Conservation (phyloP, 2,797 vertebrate species). For the Apodemus agrarius region DNA sequence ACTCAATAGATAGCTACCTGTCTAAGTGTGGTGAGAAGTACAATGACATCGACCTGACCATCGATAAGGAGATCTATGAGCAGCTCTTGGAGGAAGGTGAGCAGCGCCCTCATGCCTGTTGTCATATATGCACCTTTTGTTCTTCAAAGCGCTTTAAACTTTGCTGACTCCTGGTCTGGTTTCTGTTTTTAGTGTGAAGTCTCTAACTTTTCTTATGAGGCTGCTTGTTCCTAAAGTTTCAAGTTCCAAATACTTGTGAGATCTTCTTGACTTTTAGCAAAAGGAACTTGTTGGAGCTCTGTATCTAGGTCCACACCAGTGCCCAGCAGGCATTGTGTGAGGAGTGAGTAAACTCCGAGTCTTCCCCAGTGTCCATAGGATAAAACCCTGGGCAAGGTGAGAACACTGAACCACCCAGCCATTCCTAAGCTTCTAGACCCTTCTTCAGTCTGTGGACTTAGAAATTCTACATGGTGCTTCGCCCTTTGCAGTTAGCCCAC, state of each 20-base stretch:
- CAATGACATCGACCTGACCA: constrained; percentile 97
- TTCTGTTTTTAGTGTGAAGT: constrained; percentile 75
- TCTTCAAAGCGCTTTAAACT: constrained; percentile 49
- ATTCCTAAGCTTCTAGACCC: constrained; percentile 5
- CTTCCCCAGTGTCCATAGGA: constrained; percentile 11
- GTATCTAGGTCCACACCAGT: constrained; percentile 61
- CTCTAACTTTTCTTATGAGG: constrained; percentile 70
- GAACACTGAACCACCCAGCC: not conserved
- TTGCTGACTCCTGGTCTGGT: constrained; percentile 71
- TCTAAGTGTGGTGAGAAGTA: constrained; percentile 98
- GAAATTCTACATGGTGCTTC: not conserved
- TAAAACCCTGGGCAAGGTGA: constrained; percentile 4
- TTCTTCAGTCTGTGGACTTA: constrained; percentile 11
- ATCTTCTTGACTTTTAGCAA: constrained; percentile 73
- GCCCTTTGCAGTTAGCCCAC: not conserved
- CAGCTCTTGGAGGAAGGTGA: constrained; percentile 95
- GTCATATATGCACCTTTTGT: constrained; percentile 66
- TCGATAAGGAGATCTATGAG: constrained; percentile 95
- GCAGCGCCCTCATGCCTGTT: constrained; percentile 74
- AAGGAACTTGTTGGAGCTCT: constrained; percentile 69
- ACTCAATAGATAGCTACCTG: constrained; percentile 99
- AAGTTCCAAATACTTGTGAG: constrained; percentile 68
- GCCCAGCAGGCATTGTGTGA: constrained; percentile 55
- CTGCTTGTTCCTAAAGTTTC: constrained; percentile 72
- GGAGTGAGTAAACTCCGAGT: not conserved